phyloP scores from a whole-genome alignment of 2,113 vertebrate genomes.

The Tachysurus fulvidraco region DNA sequence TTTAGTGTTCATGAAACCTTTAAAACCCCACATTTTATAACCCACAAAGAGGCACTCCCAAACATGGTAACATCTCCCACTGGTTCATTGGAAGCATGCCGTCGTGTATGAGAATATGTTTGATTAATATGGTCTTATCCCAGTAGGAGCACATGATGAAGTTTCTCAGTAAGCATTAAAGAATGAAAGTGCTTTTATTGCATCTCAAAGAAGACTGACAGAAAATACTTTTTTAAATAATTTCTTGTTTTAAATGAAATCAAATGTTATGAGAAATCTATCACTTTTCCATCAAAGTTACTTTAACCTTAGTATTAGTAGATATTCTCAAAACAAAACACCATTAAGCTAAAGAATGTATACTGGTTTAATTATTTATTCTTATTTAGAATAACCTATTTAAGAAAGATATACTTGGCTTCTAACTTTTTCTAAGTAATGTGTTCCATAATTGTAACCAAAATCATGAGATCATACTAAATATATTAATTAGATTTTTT shows the following conservation, averaged over 20 bases:
- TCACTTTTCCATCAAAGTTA: not conserved
- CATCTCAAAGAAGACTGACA: not conserved
- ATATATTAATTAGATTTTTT: not conserved
- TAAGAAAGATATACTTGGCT: not conserved
- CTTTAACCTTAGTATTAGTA: not conserved
- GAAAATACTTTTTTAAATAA: not conserved
- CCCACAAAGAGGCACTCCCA: slow-evolving; percentile 55
- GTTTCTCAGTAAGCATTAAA: not conserved
- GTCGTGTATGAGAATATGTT: slow-evolving; percentile 70
- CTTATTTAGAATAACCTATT: not conserved
- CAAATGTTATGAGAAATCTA: not conserved
- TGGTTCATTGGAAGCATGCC: slow-evolving; percentile 61
- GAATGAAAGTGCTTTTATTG: slow-evolving; percentile 42
- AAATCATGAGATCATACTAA: not conserved
- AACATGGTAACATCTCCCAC: slow-evolving; percentile 71
- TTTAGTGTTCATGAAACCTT: not conserved
- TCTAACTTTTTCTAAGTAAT: not conserved
- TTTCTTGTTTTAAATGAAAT: not conserved
- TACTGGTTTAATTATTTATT: not conserved
- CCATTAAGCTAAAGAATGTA: not conserved
- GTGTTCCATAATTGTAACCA: not conserved
- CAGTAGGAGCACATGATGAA: slow-evolving; percentile 51
- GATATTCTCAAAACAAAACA: not conserved
- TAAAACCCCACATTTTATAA: slow-evolving; percentile 56
- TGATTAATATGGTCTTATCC: slow-evolving; percentile 70